Conservation (phyloP, 1,140 invertebrate species). For the Lordiphosa mommai region DNA sequence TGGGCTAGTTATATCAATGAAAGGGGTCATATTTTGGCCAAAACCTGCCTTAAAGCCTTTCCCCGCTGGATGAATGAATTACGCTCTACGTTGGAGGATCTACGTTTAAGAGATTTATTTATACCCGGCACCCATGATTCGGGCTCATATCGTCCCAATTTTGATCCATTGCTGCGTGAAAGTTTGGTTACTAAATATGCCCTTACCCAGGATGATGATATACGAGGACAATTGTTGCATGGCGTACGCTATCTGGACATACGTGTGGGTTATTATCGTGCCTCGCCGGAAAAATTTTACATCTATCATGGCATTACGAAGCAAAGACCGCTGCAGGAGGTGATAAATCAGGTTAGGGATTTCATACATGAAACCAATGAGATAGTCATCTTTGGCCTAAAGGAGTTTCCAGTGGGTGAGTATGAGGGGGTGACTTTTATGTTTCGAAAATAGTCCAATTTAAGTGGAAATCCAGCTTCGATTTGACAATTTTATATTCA, state of each 20-base stretch:
- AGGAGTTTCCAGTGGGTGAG: conserved; percentile 83
- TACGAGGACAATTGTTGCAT: conserved; percentile 82
- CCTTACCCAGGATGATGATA: conserved; percentile 82
- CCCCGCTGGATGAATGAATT: conserved; percentile 84
- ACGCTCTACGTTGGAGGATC: conserved; percentile 69
- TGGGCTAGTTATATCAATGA: conserved; percentile 72
- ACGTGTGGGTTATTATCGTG: conserved; percentile 81
- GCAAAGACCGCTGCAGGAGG: conserved; percentile 80
- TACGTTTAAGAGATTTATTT: conserved; percentile 81
- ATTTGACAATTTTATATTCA: too few species aligned
- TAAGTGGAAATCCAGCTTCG: too few species aligned
- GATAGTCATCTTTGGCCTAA: conserved; percentile 84
- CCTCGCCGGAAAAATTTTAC: conserved; percentile 80
- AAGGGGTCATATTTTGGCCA: conserved; percentile 54
- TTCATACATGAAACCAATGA: conserved; percentile 83
- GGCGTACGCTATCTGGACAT: conserved; percentile 84
- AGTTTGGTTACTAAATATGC: conserved; percentile 80
- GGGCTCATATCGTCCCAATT: conserved; percentile 81
- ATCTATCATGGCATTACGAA: conserved; percentile 82
- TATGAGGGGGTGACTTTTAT: not conserved
- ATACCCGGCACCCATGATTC: conserved; percentile 85
- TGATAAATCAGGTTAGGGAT: conserved; percentile 81
- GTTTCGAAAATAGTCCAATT: too few species aligned
- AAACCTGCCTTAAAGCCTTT: conserved; percentile 80
- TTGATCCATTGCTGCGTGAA: conserved; percentile 62